A percentile compares a stretch with the other conserved stretches of the same genome.
Conservation (phyloP, 2,113 vertebrate genomes). For the Falcunculus frontatus region DNA sequence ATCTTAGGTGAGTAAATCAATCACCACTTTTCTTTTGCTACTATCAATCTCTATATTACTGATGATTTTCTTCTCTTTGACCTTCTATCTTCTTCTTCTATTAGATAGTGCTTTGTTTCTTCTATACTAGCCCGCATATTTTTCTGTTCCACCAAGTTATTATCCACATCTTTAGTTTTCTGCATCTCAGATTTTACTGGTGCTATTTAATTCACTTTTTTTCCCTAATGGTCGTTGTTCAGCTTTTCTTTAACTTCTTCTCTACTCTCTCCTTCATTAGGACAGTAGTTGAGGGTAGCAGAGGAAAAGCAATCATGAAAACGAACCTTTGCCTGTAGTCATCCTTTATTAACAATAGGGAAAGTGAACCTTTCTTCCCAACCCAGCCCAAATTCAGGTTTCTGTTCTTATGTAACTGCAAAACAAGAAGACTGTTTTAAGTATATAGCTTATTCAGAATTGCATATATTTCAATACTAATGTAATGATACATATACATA, state of each 20-base stretch:
- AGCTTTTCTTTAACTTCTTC: not conserved
- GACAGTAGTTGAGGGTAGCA: not conserved
- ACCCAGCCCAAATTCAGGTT: not conserved
- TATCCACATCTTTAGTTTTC: not conserved
- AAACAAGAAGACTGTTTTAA: not conserved
- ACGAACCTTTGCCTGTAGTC: not conserved
- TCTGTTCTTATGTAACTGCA: not conserved
- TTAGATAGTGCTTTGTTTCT: not conserved
- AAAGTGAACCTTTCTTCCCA: not conserved
- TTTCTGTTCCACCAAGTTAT: not conserved
- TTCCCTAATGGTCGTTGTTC: not conserved
- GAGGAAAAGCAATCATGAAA: not conserved
- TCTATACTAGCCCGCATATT: not conserved
- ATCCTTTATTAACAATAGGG: not conserved
- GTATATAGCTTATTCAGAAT: not conserved
- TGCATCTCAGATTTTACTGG: not conserved
- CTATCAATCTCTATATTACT: not conserved
- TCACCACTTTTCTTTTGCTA: not conserved
- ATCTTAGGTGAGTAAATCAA: not conserved
- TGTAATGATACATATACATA: not conserved
- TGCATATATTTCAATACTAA: not conserved
- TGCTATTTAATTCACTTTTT: not conserved
- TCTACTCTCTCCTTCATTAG: not conserved
- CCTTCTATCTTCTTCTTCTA: not conserved
- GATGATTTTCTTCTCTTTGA: not conserved